A percentile compares a stretch with the other conserved stretches of the same genome.
Conservation (phyloP, 2,797 vertebrate species). For the Aphelocoma californica region DNA sequence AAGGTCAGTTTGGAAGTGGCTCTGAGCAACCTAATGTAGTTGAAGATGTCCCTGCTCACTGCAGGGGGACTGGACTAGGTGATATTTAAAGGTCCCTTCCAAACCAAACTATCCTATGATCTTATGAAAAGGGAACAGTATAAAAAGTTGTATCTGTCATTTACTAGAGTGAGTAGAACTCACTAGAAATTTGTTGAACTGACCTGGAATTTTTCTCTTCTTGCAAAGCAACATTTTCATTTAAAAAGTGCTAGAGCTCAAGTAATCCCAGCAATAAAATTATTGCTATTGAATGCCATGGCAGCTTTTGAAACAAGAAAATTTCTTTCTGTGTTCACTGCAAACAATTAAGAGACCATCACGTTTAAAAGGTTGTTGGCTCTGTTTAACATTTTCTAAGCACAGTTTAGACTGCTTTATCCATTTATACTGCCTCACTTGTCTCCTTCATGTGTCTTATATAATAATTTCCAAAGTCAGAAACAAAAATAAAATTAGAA, state of each 20-base stretch:
- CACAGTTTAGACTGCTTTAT: conserved; percentile 63
- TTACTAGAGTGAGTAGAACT: conserved; percentile 32
- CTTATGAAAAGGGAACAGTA: neutral
- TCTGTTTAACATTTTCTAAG: conserved; percentile 43
- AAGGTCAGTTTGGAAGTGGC: neutral
- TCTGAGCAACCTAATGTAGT: neutral
- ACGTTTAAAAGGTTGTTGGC: conserved; percentile 60
- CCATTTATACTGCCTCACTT: conserved; percentile 52
- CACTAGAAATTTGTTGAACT: conserved; percentile 13
- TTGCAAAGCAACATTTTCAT: conserved; percentile 20
- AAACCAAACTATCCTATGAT: neutral
- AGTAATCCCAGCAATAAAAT: conserved; percentile 69
- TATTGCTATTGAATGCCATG: conserved; percentile 35
- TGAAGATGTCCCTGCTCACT: neutral
- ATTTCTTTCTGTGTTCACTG: conserved; percentile 44
- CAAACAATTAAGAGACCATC: conserved; percentile 63
- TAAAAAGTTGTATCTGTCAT: conserved; percentile 35
- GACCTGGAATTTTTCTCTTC: conserved; percentile 13
- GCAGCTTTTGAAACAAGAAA: conserved; percentile 64
- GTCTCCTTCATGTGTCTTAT: conserved; percentile 64
- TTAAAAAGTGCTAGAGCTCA: conserved; percentile 36
- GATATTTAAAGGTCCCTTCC: neutral
- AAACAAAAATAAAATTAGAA: conserved; percentile 62
- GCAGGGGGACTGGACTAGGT: neutral
- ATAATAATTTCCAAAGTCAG: conserved; percentile 73